Evolutionary conservation across 2,888 invertebrate genomes (phyloP).

Genomic region (Trachelus stipa): DNA sequence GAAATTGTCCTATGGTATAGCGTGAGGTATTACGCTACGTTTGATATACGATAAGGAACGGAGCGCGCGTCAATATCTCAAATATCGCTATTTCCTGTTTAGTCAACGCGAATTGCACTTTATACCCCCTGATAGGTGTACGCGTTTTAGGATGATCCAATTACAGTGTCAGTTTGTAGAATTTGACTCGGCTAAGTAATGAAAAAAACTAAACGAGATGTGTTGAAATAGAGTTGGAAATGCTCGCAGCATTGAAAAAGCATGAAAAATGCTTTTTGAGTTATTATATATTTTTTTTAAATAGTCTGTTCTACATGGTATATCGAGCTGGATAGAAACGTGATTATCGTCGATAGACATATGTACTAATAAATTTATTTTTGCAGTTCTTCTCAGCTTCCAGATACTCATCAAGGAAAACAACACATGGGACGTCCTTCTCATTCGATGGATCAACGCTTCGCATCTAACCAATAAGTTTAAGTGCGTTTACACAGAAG

Average conservation of each 20-base stretch:
- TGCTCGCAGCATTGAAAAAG: not conserved
- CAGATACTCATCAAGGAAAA: not conserved
- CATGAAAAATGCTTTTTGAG: not conserved
- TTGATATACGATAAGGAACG: conserved; percentile 40
- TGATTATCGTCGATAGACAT: not conserved
- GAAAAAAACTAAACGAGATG: too few species aligned
- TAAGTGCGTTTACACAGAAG: conserved; percentile 1
- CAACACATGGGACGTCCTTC: not conserved
- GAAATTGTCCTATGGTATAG: not conserved
- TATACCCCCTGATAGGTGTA: conserved; percentile 13
- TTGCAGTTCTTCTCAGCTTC: not conserved
- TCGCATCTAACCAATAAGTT: not conserved
- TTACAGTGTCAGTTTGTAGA: conserved; percentile 38
- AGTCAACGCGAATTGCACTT: conserved; percentile 25
- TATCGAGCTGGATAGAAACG: too few species aligned
- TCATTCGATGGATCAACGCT: not conserved
- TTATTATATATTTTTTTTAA: not conserved
- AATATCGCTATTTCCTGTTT: conserved; percentile 39
- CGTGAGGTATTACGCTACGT: conserved; percentile 15
- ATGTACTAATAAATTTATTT: not conserved
- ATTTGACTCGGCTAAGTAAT: conserved; percentile 44
- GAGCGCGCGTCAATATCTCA: conserved; percentile 31
- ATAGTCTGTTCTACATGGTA: not conserved
- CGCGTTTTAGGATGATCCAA: conserved; percentile 34
- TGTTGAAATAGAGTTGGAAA: not conserved